Percentiles rank a stretch among this genome's conserved stretches.
phyloP scores from a whole-genome alignment of 2,113 vertebrate species.

The Carlito syrichta region DNA sequence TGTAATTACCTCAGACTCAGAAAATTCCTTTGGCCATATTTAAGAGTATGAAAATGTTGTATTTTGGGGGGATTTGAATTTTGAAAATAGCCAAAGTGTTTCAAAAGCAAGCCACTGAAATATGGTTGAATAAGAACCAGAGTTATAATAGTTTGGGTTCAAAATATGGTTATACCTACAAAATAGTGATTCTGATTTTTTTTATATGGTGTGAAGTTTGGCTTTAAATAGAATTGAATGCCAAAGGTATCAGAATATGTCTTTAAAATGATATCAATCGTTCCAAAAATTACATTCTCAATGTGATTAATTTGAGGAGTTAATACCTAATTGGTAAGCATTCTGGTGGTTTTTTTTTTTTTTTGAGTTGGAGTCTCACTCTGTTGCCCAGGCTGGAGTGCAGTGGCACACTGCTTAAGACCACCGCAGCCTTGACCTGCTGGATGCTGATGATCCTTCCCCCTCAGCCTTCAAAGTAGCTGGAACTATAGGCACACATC shows the following conservation, averaged over 20 bases:
- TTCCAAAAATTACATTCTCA: neutral
- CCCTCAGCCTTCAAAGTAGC: too few relatives aligned
- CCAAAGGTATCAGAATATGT: neutral
- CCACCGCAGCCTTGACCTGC: too few relatives aligned
- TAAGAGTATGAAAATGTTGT: slow-evolving; percentile 1
- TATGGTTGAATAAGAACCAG: neutral
- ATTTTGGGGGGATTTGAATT: neutral
- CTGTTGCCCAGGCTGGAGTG: too few relatives aligned
- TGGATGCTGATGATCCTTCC: too few relatives aligned
- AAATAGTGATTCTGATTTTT: slow-evolving; percentile 1
- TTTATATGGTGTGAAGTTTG: neutral
- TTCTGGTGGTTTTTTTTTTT: too few relatives aligned
- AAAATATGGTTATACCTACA: neutral
- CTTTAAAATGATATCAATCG: neutral
- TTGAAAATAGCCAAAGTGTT: neutral
- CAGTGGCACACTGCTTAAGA: too few relatives aligned
- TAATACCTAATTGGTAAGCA: neutral
- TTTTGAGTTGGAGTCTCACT: too few relatives aligned
- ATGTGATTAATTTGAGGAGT: neutral
- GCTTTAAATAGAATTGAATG: neutral
- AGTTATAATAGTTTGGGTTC: neutral
- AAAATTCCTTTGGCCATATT: slow-evolving; percentile 20
- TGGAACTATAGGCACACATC: too few relatives aligned
- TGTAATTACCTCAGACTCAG: neutral
- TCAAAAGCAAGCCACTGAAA: neutral